Base-by-base conservation (phyloP, 1,140 invertebrate genomes). In the Drosophila obscura region DNA sequence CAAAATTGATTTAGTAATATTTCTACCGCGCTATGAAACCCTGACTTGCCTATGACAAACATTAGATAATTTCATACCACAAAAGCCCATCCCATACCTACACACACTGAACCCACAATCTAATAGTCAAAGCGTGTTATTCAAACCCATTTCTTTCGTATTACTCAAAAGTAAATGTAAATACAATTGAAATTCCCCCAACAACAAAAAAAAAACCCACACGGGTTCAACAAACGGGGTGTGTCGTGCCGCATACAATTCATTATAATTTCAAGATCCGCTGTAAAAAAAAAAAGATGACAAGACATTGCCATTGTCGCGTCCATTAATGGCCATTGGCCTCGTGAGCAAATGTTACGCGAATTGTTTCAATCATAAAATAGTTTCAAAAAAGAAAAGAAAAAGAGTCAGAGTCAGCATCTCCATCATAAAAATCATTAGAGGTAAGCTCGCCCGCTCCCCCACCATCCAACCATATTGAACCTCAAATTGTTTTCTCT, bases 401-500 rank as follows among this genome's bases (percentile, higher is more conserved):
- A 64, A 52, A 46, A 65, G 24, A 71, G 52, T 7, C 26, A 28
- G 22, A 53, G 51, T 50, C 83, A 79, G 77, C 73, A 75, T 88
- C 55, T 49, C 35, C 81, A 85, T 85, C 81, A 87, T 72, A 88
- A 4, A 39, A 69, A 78, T 88, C 82, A 87, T 87, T 87, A 87
- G 82, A 87, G 82, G 82, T 87, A 87, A 87, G 82, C 79, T 73
- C 63, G 68, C 57, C 44, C 35, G 8, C 43, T 49, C 11, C 15
- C 13, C 22, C 22, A 26, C 73, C 26, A n/a, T 19, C 41, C 48
- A 57, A 22, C 55, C 56, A 53, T 72, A 82, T 68, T 88, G 82
- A 87, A 60, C 62, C 49, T 4, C 52, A 9, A 39, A 39, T 1
- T 66, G 45, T 71, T 53, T 58, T 78, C 46, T 73, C 11, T 89